Percentiles rank a stretch among this genome's conserved stretches.
These are phyloP conservation scores for Campoletis sonorensis DNA, from an alignment of 1,140 invertebrate genomes.

Conservation along the genomic window DNA sequence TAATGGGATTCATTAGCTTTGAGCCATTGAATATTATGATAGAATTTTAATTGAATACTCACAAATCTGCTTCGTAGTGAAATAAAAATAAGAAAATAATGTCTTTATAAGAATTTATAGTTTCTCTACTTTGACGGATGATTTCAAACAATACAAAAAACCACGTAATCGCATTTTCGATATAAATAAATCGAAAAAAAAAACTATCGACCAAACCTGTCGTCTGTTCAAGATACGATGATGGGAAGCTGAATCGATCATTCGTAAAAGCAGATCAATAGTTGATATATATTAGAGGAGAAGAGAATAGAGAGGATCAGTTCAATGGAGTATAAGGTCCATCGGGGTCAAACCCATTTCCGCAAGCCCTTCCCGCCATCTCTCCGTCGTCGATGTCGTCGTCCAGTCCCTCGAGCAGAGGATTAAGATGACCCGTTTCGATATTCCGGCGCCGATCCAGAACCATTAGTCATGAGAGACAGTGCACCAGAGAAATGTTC, in stretches of 20 bases:
- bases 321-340: constrained; percentile 10
- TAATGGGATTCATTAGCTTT: no score
- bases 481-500: background rate
- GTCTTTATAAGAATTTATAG: no score
- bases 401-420: constrained; percentile 7
- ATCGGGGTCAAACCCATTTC: constrained; percentile 37
- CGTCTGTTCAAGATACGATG: background rate
- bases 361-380: background rate
- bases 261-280: background rate
- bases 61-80: no score
- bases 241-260: background rate
- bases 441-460: constrained; percentile 15
- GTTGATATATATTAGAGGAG: background rate
- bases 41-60: no score
- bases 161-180: no score
- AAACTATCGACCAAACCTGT: background rate
- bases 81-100: no score
- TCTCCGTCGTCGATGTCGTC: background rate
- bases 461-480: constrained; percentile 28
- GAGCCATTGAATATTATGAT: no score
- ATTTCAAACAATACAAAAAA: background rate
- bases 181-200: no score
- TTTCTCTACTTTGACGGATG: no score
- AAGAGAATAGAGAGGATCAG: background rate
- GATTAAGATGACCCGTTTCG: constrained; percentile 44